phyloP scores from a whole-genome alignment of 2,113 vertebrate genomes.

The Podarcis raffonei region DNA sequence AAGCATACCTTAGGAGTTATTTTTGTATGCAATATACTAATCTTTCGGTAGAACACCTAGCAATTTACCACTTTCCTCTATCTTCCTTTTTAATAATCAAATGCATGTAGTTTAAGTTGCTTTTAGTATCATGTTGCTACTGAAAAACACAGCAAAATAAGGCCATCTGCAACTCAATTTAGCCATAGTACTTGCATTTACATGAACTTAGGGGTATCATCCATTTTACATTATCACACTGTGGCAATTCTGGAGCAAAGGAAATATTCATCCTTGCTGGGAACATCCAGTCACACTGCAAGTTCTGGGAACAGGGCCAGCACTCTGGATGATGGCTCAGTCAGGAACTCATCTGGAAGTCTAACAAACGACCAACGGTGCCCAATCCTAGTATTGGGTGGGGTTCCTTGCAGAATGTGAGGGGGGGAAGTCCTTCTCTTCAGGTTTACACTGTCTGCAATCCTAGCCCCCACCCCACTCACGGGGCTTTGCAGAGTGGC shows the following conservation, averaged over 20 bases:
- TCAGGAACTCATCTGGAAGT: neutral
- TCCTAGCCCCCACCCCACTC: neutral
- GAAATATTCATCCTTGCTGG: neutral
- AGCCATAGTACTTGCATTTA: neutral
- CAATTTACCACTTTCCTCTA: neutral
- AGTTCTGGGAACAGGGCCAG: neutral
- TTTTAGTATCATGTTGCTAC: neutral
- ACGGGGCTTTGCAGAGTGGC: neutral
- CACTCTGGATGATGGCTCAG: neutral
- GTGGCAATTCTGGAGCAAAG: neutral
- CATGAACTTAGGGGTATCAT: neutral
- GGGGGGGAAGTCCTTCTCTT: no score
- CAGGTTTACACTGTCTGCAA: no score
- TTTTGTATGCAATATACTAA: constrained; percentile 1
- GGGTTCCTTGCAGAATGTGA: neutral
- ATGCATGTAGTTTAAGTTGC: neutral
- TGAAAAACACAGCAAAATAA: neutral
- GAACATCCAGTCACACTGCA: neutral
- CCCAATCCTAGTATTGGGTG: neutral
- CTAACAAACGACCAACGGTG: neutral
- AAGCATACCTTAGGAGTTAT: neutral
- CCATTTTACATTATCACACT: neutral
- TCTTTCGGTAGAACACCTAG: constrained; percentile 11
- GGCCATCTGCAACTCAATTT: neutral
- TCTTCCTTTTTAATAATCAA: constrained; percentile 5